Percentiles rank a stretch among this genome's conserved stretches.
Conservation (phyloP, 2,888 invertebrate genomes). For the Laspeyria flexula region DNA sequence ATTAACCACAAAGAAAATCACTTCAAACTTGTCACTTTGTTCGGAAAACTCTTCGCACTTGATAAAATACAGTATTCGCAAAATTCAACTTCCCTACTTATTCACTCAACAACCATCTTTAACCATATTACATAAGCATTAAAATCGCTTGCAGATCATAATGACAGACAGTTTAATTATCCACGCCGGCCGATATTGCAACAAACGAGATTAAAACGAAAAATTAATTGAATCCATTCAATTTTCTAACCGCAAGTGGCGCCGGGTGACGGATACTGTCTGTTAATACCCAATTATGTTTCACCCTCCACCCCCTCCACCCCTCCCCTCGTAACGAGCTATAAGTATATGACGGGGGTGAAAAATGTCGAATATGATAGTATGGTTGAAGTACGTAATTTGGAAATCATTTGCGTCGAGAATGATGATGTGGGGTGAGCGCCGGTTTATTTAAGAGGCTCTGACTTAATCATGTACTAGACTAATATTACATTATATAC, state of each 20-base stretch:
- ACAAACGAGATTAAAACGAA: constrained; percentile 60
- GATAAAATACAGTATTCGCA: constrained; percentile 17
- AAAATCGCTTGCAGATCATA: constrained; percentile 33
- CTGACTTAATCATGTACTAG: background rate
- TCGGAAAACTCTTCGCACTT: background rate
- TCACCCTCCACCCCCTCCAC: constrained; percentile 38
- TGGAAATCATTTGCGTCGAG: constrained; percentile 11
- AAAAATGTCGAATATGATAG: constrained; percentile 30
- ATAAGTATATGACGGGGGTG: constrained; percentile 28
- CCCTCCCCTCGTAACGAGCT: constrained; percentile 31
- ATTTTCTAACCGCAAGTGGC: constrained; percentile 67
- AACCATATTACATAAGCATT: constrained; percentile 12
- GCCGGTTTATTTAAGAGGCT: background rate
- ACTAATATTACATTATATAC: background rate
- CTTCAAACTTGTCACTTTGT: constrained; percentile 2
- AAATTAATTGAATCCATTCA: constrained; percentile 76
- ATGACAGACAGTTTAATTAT: constrained; percentile 52
- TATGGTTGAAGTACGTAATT: constrained; percentile 20
- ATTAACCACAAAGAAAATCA: constrained; percentile 1
- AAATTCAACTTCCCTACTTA: constrained; percentile 19
- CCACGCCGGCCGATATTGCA: constrained; percentile 47
- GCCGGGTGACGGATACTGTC: constrained; percentile 68
- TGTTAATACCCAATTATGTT: constrained; percentile 76
- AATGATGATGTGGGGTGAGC: background rate
- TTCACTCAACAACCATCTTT: constrained; percentile 13